phyloP scores from a whole-genome alignment of 37 sponge, comb jelly and placozoan genomes.

The Lycopodina hypogea region DNA sequence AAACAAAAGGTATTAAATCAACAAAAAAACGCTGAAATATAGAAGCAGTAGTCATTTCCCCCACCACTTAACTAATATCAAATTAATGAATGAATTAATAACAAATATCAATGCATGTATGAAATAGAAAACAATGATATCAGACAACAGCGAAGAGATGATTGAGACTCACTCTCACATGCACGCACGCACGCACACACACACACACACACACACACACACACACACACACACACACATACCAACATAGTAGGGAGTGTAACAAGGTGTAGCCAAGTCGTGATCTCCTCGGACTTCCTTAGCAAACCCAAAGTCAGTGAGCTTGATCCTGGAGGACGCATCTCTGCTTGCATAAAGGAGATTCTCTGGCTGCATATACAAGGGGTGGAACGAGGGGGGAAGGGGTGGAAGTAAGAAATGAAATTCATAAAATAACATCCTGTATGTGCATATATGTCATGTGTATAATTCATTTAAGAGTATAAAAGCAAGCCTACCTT shows the following conservation, averaged over 20 bases:
- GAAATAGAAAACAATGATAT: too few relatives aligned
- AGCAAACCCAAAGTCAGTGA: constrained; percentile 99
- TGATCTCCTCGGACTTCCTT: constrained; percentile 72
- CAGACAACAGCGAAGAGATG: not conserved
- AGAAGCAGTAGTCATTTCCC: not conserved
- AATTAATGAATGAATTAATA: not conserved
- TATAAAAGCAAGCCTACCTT: constrained; percentile 83
- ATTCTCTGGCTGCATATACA: constrained; percentile 78
- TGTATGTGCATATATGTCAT: not conserved
- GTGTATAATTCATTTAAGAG: not conserved
- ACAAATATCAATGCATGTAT: not conserved
- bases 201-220: too few relatives aligned
- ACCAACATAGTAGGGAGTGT: constrained; percentile 97
- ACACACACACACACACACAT: too few relatives aligned
- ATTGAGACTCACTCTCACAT: not conserved
- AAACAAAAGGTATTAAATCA: too few relatives aligned
- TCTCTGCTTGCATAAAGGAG: constrained; percentile 54
- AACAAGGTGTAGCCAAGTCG: constrained; percentile 83
- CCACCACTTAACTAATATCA: too few relatives aligned
- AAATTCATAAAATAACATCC: too few relatives aligned
- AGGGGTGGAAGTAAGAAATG: too few relatives aligned
- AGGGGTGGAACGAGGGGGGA: constrained; percentile 10
- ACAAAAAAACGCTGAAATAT: not conserved
- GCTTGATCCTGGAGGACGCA: constrained; percentile 59
- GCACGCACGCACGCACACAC: too few relatives aligned